Percentiles rank a stretch among this genome's conserved stretches.
phyloP scores from a whole-genome alignment of 2,113 vertebrate genomes.

The Cyphomyrus plagiostoma region DNA sequence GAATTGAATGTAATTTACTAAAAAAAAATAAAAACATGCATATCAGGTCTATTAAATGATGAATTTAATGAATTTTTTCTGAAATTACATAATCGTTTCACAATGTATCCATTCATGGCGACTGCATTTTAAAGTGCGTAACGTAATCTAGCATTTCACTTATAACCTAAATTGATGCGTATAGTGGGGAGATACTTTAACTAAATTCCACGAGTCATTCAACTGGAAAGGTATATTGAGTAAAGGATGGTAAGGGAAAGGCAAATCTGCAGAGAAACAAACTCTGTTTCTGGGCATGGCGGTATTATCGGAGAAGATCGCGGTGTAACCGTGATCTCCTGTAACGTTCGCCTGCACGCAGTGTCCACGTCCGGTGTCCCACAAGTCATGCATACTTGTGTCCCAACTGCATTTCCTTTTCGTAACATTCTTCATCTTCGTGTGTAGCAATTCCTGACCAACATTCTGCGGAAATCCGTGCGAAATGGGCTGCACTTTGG shows the following conservation, averaged over 20 bases:
- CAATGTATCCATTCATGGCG: not conserved
- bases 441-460: not conserved
- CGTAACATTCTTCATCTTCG: not conserved
- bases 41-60: too few species aligned
- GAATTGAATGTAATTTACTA: too few species aligned
- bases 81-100: not conserved
- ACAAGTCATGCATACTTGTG: not conserved
- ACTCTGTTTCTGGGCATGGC: not conserved
- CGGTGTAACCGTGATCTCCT: not conserved
- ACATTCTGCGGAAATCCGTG: not conserved
- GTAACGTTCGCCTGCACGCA: not conserved
- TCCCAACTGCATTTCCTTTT: not conserved
- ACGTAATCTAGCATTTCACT: not conserved
- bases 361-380: not conserved
- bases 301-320: not conserved
- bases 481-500: not conserved
- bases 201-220: not conserved
- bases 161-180: not conserved
- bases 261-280: not conserved
- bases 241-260: not conserved
- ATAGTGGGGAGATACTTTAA: not conserved
- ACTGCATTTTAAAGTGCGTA: not conserved
- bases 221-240: not conserved
- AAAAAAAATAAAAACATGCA: not conserved
- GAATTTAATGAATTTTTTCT: not conserved